Conservation (phyloP, 2,113 vertebrate genomes). For the Eptatretus burgeri region DNA sequence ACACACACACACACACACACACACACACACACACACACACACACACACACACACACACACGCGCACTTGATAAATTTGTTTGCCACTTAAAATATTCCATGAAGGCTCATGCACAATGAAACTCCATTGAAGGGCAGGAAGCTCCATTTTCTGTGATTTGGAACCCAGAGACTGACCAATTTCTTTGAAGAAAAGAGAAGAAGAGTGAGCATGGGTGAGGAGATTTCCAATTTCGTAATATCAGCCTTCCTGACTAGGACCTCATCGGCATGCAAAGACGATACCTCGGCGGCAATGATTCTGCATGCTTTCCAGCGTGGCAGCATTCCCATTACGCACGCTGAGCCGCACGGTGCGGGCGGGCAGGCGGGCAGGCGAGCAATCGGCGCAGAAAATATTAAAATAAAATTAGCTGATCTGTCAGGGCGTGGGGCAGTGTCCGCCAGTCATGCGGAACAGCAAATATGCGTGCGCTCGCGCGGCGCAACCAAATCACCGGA, state of each 20-base stretch:
- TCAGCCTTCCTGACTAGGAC: too few relatives aligned
- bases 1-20: not conserved
- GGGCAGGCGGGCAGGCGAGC: not conserved
- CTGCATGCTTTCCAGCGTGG: not conserved
- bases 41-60: slow-evolving; percentile 2
- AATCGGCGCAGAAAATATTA: slow-evolving; percentile 1
- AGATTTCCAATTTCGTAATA: too few relatives aligned
- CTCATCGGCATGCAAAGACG: too few relatives aligned
- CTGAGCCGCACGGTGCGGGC: slow-evolving; percentile 2
- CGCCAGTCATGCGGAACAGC: not conserved
- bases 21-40: not conserved
- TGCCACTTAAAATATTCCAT: not conserved
- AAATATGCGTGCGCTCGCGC: too few relatives aligned
- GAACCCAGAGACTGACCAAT: too few relatives aligned
- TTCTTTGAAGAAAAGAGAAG: too few relatives aligned
- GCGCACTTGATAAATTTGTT: not conserved
- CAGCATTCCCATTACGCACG: slow-evolving; percentile 1
- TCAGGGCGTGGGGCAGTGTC: slow-evolving; percentile 2
- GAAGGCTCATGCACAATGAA: too few relatives aligned
- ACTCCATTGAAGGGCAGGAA: too few relatives aligned
- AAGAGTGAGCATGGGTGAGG: too few relatives aligned
- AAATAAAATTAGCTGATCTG: slow-evolving; percentile 6
- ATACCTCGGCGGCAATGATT: slow-evolving; percentile 1
- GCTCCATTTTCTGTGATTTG: too few relatives aligned
- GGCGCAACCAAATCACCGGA: too few relatives aligned